phyloP scores from a whole-genome alignment of 2,113 vertebrate species.

The Plecturocebus donacophilus region DNA sequence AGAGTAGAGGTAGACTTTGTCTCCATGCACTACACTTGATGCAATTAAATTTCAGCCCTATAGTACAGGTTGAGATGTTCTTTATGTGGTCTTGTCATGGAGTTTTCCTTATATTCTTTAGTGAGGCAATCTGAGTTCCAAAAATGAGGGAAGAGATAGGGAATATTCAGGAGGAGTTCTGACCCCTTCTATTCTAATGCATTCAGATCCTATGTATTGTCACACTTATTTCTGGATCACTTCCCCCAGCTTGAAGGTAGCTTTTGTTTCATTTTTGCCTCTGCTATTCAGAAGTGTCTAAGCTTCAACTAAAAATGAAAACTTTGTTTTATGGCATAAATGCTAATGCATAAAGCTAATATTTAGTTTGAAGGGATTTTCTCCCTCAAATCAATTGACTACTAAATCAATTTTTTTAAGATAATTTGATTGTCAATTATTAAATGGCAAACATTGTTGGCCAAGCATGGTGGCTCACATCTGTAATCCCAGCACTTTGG shows the following conservation, averaged over 20 bases:
- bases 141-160: not conserved
- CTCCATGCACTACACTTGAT: not conserved
- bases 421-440: not conserved
- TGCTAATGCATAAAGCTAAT: not conserved
- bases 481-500: too few relatives aligned
- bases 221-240: not conserved
- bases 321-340: not conserved
- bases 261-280: conserved; percentile 31
- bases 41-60: not conserved
- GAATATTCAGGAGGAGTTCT: not conserved
- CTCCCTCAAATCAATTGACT: not conserved
- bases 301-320: conserved; percentile 35
- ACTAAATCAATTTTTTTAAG: not conserved
- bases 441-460: conserved; percentile 10
- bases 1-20: not conserved
- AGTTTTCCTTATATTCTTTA: not conserved
- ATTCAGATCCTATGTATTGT: not conserved
- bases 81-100: not conserved
- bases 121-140: not conserved
- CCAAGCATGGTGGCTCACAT: too few relatives aligned
- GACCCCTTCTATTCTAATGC: not conserved
- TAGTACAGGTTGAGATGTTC: not conserved
- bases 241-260: not conserved
- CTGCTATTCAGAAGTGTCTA: not conserved
- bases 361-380: not conserved